Evolutionary conservation across 2,888 invertebrate species (phyloP).

Genomic region (Empis stercorea): DNA sequence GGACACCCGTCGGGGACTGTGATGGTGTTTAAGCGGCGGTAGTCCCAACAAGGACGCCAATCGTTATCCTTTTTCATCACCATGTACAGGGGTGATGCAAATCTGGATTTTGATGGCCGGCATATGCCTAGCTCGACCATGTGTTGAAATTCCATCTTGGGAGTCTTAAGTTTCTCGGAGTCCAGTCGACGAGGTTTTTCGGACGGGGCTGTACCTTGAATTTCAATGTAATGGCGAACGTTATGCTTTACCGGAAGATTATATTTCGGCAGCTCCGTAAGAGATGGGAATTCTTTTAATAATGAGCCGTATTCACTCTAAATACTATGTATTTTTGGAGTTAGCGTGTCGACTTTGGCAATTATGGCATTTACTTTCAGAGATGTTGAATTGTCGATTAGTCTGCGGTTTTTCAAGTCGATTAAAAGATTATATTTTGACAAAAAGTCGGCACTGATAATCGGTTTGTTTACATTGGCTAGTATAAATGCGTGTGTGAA

Average conservation of each 20-base stretch:
- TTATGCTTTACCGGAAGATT: no score
- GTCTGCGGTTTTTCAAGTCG: not conserved
- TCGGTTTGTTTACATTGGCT: no score
- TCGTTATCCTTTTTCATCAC: not conserved
- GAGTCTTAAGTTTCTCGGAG: not conserved
- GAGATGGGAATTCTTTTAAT: no score
- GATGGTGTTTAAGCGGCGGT: not conserved
- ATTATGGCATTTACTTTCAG: not conserved
- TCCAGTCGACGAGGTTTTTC: not conserved
- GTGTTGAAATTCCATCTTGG: not conserved
- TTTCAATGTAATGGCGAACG: not conserved
- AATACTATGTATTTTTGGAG: no score
- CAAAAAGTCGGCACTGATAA: not conserved
- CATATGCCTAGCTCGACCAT: not conserved
- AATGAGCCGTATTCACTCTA: no score
- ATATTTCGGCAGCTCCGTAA: no score
- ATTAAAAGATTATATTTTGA: not conserved
- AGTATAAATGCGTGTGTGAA: no score
- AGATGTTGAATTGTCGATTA: not conserved
- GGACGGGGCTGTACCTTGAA: no score
- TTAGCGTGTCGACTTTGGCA: no score
- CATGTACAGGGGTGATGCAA: not conserved
- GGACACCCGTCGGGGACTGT: not conserved
- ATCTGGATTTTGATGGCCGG: not conserved
- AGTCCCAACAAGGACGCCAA: not conserved